Conservation (phyloP, 2,888 invertebrate genomes). For the Netelia fuscicornis region DNA sequence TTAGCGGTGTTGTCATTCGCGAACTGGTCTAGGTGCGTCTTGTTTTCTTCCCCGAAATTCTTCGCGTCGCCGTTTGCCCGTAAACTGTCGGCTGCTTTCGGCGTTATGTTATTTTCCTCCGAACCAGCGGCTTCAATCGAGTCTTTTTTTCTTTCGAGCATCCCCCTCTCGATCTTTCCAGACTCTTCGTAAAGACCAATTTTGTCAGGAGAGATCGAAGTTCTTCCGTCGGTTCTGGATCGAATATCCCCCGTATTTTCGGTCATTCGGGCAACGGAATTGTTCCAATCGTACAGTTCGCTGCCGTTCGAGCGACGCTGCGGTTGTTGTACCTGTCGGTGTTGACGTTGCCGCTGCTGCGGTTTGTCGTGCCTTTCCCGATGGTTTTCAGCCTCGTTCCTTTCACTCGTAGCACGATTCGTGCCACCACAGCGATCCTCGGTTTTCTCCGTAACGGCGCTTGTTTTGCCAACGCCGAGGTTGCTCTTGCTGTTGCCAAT, state of each 20-base stretch:
- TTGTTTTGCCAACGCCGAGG: constrained; percentile 7
- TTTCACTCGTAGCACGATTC: constrained; percentile 69
- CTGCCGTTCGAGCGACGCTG: constrained; percentile 42
- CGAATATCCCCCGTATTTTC: constrained; percentile 2
- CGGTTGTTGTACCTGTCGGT: constrained; percentile 25
- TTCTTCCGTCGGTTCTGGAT: not conserved
- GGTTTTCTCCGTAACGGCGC: constrained; percentile 53
- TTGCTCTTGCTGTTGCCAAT: constrained; percentile 3
- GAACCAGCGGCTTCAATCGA: not conserved
- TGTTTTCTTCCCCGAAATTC: constrained; percentile 10
- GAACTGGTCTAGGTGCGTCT: constrained; percentile 12
- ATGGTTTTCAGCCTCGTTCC: constrained; percentile 70
- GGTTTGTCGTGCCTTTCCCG: constrained; percentile 69
- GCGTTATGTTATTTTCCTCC: constrained; percentile 5
- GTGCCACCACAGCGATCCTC: constrained; percentile 55
- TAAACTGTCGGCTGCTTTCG: not conserved
- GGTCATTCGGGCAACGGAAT: constrained; percentile 19
- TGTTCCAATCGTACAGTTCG: constrained; percentile 40
- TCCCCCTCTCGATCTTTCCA: not conserved
- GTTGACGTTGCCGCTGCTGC: constrained; percentile 21
- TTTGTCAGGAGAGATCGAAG: constrained; percentile 16
- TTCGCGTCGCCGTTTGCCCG: not conserved
- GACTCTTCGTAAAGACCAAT: not conserved
- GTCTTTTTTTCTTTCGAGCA: not conserved
- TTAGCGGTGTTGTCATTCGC: constrained; percentile 20